These are phyloP conservation scores for Trichogramma pretiosum DNA, from an alignment of 1,140 invertebrate species.

Conservation along the genomic window DNA sequence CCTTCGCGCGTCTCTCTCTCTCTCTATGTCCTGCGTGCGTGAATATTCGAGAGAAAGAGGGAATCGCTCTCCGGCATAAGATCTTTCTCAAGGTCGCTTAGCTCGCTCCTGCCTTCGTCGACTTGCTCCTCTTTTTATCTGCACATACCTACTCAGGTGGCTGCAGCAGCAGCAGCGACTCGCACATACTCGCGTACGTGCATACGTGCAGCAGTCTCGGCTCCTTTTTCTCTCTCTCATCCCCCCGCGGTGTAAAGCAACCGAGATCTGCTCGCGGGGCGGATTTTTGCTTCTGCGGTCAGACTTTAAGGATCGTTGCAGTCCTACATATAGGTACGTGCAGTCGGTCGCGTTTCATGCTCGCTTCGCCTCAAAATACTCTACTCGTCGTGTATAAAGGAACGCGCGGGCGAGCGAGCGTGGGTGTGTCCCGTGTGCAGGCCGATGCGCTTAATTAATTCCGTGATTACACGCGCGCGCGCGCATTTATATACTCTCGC, in stretches of 20 bases:
- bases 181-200: background rate
- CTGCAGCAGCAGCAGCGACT: no score
- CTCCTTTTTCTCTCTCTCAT: background rate
- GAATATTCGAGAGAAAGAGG: background rate
- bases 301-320: no score
- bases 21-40: background rate
- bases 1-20: background rate
- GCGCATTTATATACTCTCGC: no score
- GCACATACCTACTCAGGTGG: no score
- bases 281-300: conserved; percentile 3
- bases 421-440: background rate
- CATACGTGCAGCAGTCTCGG: background rate
- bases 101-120: no score
- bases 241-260: background rate
- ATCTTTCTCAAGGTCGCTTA: no score
- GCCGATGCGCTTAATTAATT: no score
- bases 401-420: background rate
- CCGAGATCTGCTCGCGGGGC: background rate
- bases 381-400: no score
- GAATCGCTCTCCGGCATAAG: no score
- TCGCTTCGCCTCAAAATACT: conserved; percentile 1
- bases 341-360: conserved; percentile 8
- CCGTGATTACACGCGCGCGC: no score
- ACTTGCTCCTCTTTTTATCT: background rate
- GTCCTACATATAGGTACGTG: no score